A percentile compares a stretch with the other conserved stretches of the same genome.
Evolutionary conservation across 2,113 vertebrate species (phyloP).

Genomic region (Pionites leucogaster): DNA sequence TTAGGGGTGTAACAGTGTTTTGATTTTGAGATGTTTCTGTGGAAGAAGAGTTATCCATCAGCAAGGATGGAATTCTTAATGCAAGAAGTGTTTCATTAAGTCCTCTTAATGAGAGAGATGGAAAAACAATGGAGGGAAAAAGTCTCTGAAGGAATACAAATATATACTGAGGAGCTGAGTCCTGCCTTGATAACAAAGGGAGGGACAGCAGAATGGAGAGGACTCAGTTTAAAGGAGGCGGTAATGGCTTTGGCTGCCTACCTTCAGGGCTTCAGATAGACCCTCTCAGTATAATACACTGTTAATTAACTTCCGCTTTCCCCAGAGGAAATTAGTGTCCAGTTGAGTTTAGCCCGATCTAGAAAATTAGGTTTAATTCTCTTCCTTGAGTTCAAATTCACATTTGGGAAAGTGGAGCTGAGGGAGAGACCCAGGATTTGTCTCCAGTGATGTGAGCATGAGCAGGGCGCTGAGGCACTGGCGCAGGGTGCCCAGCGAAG

Average conservation of each 20-base stretch:
- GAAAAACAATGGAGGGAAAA: neutral
- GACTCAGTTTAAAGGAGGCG: neutral
- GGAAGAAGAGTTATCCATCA: neutral
- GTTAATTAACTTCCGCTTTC: slow-evolving; percentile 29
- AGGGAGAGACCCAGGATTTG: neutral
- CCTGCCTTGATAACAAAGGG: neutral
- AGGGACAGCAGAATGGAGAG: neutral
- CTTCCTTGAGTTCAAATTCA: neutral
- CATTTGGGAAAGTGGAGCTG: neutral
- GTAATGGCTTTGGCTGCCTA: neutral
- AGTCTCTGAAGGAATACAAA: neutral
- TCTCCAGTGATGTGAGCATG: neutral
- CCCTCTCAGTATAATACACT: neutral
- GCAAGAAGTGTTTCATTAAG: neutral
- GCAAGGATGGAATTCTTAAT: neutral
- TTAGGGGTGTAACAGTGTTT: neutral
- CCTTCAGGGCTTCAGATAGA: neutral
- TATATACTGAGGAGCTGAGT: neutral
- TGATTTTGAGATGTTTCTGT: neutral
- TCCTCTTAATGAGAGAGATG: neutral
- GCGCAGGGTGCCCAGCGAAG: neutral
- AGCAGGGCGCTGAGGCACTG: neutral
- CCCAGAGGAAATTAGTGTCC: neutral
- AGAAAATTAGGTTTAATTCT: neutral
- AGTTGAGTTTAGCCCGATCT: neutral